Base-by-base conservation (phyloP, 2,797 vertebrate genomes). In the Pipistrellus kuhlii region DNA sequence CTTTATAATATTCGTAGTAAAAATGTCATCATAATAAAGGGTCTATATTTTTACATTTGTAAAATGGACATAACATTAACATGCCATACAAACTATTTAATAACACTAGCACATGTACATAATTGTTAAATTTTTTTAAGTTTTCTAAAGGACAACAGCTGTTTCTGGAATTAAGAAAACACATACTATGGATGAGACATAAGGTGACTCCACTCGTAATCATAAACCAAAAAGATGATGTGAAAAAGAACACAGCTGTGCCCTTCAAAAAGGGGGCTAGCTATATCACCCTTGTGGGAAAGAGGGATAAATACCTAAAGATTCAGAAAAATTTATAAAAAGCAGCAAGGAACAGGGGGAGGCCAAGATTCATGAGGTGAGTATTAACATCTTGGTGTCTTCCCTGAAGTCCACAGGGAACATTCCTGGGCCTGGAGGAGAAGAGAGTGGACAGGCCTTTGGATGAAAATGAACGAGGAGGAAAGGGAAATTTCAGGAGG, bases 111-210 rank as follows among this genome's bases (percentile, higher is more conserved):
- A 46, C 10, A 62, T 41, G 20, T 68, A 55, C 18, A 18, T 76
- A 64, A 44, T 51, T 35, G 59, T 62, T 35, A 69, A 53, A 1
- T 44, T 44, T 44, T 44, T 44, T 9, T 66, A 69, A 38, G 12
- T 62, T 88, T 87, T 73, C 66, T 84, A 57, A 85, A 91, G 51
- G 8, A 68, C 32, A 73, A 80, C 7, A 1, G 1, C 17, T 68
- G 41, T 69, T 93, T 35, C 48, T 68, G 6, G 57, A 83, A 87
- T 83, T 83, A 80, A 51, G 35, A 85, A 85, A 91, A 53, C 7
- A 57, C 10, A 41, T 32, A 53, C 6, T 35, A 30, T 13, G 11
- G 21, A 53, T 23, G 4, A 38, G 27, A 38, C 66, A 78, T 27
- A 87, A 73, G 6, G 27, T 66, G 53, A 78, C 17, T 48, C 0